Evolutionary conservation across 37 sponge, comb jelly and placozoan genomes (phyloP), one percentile per base, ranked within the genome.

Genomic region (Lycopodina hypogea): DNA sequence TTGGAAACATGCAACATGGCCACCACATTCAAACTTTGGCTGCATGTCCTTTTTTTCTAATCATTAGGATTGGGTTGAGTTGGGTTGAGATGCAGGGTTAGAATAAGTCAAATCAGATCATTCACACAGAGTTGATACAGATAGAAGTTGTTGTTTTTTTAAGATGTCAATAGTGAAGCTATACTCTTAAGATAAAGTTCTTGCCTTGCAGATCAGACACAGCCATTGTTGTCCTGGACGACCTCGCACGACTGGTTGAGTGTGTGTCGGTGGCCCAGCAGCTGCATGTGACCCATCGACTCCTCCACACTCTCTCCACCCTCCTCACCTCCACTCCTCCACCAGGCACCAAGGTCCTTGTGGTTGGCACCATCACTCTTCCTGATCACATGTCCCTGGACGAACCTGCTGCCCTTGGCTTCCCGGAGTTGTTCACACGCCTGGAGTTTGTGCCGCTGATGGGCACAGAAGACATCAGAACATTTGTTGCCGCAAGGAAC

Each of bases 291-390:
- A 82, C 88, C 15, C 88, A 88, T 48, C 32, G 34, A 0, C 69
- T 88, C 32, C 83, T 88, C 38, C 88, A 88, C 73, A 74, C 88
- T 39, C 56, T 88, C 74, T 77, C 58, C 84, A 88, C 88, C 8
- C 88, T 88, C 57, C 78, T 88, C 42, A 62, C 83, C 36, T 30
- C 68, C 59, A 69, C 83, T 23, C 82, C 83, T n/a, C 88, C 78
- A 11, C 24, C 72, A n/a, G 73, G 78, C 17, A 36, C 71, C n/a
- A 81, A 56, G 36, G 15, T 88, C 22, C 69, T 88, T 1, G 73
- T 88, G 45, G 36, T 88, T 17, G 83, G 77, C 2, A 88, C 88
- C 8, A 71, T 88, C 66, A 88, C 78, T 4, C 37, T 82, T 29
- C 34, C 40, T 17, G 84, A 81, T 0, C 52, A 37, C 19, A 58